Percentiles rank a stretch among this genome's conserved stretches.
phyloP scores from a whole-genome alignment of 2,113 vertebrate species.

The Seriola dumerili region DNA sequence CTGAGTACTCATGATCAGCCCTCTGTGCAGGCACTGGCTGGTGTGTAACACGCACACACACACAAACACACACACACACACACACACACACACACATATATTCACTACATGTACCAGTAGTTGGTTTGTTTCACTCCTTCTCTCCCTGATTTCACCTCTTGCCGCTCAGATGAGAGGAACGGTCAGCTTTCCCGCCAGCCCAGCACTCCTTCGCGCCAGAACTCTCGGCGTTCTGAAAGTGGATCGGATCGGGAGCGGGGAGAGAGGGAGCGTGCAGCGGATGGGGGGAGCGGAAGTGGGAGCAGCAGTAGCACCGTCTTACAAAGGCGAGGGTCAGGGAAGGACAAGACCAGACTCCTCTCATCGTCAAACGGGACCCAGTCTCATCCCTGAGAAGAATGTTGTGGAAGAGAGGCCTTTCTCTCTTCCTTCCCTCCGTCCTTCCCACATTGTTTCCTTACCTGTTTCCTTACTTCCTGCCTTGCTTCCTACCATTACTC shows the following conservation, averaged over 20 bases:
- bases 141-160: conserved; percentile 2
- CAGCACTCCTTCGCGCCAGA: conserved; percentile 87
- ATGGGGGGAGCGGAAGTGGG: conserved; percentile 47
- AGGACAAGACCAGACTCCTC: conserved; percentile 91
- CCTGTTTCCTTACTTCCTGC: conserved; percentile 50
- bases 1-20: conserved; percentile 94
- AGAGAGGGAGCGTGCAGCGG: conserved; percentile 61
- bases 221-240: conserved; percentile 86
- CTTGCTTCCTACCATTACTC: conserved; percentile 56
- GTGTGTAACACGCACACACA: conserved; percentile 70
- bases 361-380: conserved; percentile 90
- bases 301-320: conserved; percentile 60
- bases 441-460: conserved; percentile 51
- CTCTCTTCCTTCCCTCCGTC: conserved; percentile 63
- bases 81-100: background rate
- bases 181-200: conserved; percentile 86
- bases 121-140: background rate
- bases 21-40: conserved; percentile 92
- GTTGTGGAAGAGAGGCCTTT: conserved; percentile 47
- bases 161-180: conserved; percentile 89
- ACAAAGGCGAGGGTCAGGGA: conserved; percentile 87
- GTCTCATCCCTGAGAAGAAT: conserved; percentile 86
- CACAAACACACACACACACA: background rate
- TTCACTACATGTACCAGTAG: background rate
- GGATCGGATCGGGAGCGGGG: conserved; percentile 73